Evolutionary conservation across 1,140 invertebrate species (phyloP), one percentile per base, ranked within the genome.

Genomic region (Drosophila nigromelanica): DNA sequence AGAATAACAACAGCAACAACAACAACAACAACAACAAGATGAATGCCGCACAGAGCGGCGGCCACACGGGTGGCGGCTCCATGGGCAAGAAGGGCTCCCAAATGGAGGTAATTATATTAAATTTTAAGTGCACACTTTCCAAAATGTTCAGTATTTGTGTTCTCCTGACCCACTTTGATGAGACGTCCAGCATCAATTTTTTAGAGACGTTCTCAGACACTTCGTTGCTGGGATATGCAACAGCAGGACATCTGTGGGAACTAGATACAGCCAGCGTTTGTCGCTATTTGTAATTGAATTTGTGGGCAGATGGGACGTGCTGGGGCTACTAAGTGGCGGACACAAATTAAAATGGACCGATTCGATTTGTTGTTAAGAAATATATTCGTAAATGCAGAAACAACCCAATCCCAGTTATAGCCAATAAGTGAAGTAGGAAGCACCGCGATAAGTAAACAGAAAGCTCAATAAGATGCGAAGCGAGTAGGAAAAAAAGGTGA

Each of bases 41-140:
- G 92, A 93, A 93, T 76, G 92, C 92, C 67, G 92, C 92, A 80
- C 92, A 93, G 66, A 93, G 92, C 79, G 92, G 92, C 56, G 92
- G 92, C 54, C 91, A 91, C 59, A 90, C 92, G 48, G 80, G 80
- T 50, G 89, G 91, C 61, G 91, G 91, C 50, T 90, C 83, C 43
- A 91, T 91, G 73, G 85, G 91, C 74, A 92, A 93, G 71, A 93
- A 93, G 77, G 91, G 92, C 69, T 91, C 86, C 30, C 85, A 91
- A 79, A 91, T 93, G 89, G 92, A 93, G 92, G 92, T 93, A 91
- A 92, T 87, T 86, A 76, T 86, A 76, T 73, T 73, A 71, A 58
- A 71, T 78, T 87, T 76, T 61, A 74, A 74, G 64, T 64, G 42
- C 63, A 51, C 51, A 11, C 50, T 43, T 45, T 5, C 21, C 18